These are phyloP conservation scores for Sweltsa coloradensis DNA, from an alignment of 1,140 invertebrate genomes.

Conservation along the genomic window DNA sequence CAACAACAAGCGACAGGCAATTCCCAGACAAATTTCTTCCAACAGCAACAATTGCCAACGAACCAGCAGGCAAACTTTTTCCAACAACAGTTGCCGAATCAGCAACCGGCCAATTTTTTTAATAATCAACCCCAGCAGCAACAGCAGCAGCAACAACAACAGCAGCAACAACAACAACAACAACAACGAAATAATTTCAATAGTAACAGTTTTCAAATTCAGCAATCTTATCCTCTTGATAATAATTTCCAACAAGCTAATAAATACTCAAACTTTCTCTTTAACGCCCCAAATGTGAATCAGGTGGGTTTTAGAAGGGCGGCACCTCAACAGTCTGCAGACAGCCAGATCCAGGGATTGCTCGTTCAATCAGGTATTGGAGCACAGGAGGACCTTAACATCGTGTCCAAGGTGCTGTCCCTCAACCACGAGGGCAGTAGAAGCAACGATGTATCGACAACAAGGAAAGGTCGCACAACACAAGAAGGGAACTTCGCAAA, in stretches of 20 bases:
- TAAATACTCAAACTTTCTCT: no score
- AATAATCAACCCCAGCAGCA: constrained; percentile 6
- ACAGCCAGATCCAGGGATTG: constrained; percentile 48
- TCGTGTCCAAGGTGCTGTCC: constrained; percentile 65
- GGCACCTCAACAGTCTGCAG: no score
- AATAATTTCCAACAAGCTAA: constrained; percentile 14
- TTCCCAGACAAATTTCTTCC: no score
- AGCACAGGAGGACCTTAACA: constrained; percentile 57
- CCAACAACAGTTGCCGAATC: constrained; percentile 19
- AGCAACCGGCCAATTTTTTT: constrained; percentile 1
- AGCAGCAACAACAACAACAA: constrained; percentile 32
- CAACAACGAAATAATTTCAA: constrained; percentile 28
- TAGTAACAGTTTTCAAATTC: constrained; percentile 7
- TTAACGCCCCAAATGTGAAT: no score
- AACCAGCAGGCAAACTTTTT: constrained; percentile 16
- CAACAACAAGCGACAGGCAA: no score
- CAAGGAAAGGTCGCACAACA: no score
- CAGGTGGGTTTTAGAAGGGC: no score
- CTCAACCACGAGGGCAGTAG: constrained; percentile 46
- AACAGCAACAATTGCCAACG: no score
- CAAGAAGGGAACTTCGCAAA: no score
- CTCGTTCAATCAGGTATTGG: constrained; percentile 47
- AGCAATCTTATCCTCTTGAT: constrained; percentile 10
- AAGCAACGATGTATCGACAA: no score
- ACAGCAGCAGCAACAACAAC: constrained; percentile 22